Conservation (phyloP, 2,888 invertebrate species). For the Philonicus albiceps region DNA sequence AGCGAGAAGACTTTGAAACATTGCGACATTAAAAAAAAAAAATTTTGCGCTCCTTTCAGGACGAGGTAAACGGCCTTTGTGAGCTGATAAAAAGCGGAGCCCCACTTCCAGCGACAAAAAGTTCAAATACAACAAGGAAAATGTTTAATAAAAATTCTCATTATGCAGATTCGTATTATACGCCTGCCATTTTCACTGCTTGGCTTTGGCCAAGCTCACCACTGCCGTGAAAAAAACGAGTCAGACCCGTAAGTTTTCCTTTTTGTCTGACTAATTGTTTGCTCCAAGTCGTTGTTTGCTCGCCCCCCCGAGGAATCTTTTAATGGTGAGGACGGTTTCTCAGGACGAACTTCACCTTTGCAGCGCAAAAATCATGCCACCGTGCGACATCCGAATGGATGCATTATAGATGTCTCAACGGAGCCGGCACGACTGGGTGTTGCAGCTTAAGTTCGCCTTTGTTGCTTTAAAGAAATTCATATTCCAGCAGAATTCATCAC, state of each 20-base stretch:
- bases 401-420: slow-evolving; percentile 30
- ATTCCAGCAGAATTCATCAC: slow-evolving; percentile 17
- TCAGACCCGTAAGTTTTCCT: slow-evolving; percentile 24
- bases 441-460: slow-evolving; percentile 26
- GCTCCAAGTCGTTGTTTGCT: slow-evolving; percentile 35
- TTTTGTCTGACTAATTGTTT: slow-evolving; percentile 41
- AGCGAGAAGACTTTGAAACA: slow-evolving; percentile 9
- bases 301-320: slow-evolving; percentile 28
- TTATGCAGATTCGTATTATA: slow-evolving; percentile 49
- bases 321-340: slow-evolving; percentile 21
- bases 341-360: slow-evolving; percentile 37
- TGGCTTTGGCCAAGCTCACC: slow-evolving; percentile 3
- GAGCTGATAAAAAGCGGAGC: neutral
- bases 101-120: slow-evolving; percentile 28
- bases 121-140: slow-evolving; percentile 46
- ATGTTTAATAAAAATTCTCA: slow-evolving; percentile 49
- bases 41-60: slow-evolving; percentile 7
- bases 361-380: slow-evolving; percentile 20
- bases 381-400: slow-evolving; percentile 30
- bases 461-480: slow-evolving; percentile 38
- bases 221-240: neutral
- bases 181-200: slow-evolving; percentile 43
- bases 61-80: slow-evolving; percentile 26
- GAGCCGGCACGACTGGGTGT: neutral
- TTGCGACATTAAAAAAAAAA: neutral